Percentiles rank a stretch among this genome's conserved stretches.
phyloP scores from a whole-genome alignment of 2,113 vertebrate genomes.

The Maylandia zebra region DNA sequence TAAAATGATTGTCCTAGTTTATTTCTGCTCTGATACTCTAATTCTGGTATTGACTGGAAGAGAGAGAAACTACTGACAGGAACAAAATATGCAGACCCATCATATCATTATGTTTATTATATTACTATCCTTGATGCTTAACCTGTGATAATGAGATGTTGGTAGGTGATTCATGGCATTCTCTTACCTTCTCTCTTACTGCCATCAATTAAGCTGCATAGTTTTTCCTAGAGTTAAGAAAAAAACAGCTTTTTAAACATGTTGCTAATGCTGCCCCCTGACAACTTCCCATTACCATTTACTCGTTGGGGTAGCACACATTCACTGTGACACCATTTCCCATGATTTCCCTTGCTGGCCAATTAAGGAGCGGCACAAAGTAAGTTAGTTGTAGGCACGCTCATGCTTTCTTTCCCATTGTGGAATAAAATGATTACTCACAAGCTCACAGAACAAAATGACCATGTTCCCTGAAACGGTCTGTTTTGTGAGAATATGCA shows the following conservation, averaged over 20 bases:
- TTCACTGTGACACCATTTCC: slow-evolving; percentile 77
- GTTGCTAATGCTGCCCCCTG: slow-evolving; percentile 70
- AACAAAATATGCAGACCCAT: not conserved
- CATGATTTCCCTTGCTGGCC: slow-evolving; percentile 85
- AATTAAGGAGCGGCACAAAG: slow-evolving; percentile 80
- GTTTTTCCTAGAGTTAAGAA: slow-evolving; percentile 48
- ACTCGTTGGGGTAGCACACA: slow-evolving; percentile 66
- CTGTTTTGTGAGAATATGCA: not conserved
- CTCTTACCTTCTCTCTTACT: slow-evolving; percentile 1
- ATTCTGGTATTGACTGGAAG: not conserved
- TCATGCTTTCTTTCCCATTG: slow-evolving; percentile 37
- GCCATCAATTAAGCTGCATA: slow-evolving; percentile 1
- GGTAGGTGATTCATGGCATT: not conserved
- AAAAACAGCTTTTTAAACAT: slow-evolving; percentile 71
- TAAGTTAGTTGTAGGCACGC: slow-evolving; percentile 53
- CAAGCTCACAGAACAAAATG: slow-evolving; percentile 13
- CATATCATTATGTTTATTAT: slow-evolving; percentile 5
- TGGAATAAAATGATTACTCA: slow-evolving; percentile 45
- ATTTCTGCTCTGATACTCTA: slow-evolving; percentile 1
- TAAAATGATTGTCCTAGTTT: slow-evolving; percentile 2
- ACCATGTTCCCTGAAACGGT: not conserved
- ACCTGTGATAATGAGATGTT: slow-evolving; percentile 6
- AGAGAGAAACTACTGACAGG: not conserved
- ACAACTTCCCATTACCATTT: slow-evolving; percentile 72
- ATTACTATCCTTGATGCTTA: slow-evolving; percentile 2